These are phyloP conservation scores for Xenopus tropicalis DNA, from an alignment of 2,113 vertebrate species.

Conservation along the genomic window DNA sequence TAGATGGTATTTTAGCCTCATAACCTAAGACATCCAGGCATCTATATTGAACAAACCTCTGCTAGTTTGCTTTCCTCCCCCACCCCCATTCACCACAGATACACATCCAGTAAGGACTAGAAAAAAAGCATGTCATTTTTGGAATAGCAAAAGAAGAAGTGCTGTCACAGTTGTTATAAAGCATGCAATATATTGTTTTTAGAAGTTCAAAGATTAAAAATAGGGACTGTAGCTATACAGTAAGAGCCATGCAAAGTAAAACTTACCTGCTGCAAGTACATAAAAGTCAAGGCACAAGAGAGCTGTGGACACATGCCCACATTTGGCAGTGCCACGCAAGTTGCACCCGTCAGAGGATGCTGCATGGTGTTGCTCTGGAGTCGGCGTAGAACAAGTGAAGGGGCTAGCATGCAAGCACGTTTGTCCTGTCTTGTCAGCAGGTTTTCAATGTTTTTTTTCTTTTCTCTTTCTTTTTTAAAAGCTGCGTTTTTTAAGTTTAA, in stretches of 20 bases:
- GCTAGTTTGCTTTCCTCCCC: constrained; percentile 6
- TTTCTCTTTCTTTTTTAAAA: constrained; percentile 11
- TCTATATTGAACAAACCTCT: not conserved
- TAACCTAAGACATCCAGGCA: constrained; percentile 21
- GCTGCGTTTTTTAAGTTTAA: constrained; percentile 49
- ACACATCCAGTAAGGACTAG: not conserved
- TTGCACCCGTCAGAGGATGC: constrained; percentile 89
- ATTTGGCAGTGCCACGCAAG: constrained; percentile 91
- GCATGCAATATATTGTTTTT: not conserved
- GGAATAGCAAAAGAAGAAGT: not conserved
- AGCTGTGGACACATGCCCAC: constrained; percentile 94
- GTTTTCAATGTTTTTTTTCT: constrained; percentile 39
- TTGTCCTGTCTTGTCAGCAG: constrained; percentile 61
- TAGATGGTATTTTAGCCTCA: constrained; percentile 6
- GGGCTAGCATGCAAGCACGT: constrained; percentile 69
- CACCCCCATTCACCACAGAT: not conserved
- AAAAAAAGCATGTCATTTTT: not conserved
- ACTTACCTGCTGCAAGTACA: constrained; percentile 99
- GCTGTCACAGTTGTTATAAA: not conserved
- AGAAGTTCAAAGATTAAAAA: constrained; percentile 20
- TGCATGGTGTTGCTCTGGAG: constrained; percentile 81
- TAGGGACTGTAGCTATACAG: constrained; percentile 1
- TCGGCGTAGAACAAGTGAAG: constrained; percentile 69
- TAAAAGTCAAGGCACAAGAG: constrained; percentile 96
- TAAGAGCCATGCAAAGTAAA: constrained; percentile 41